Evolutionary conservation across 2,797 vertebrate genomes (phyloP), one percentile per base, ranked within the genome.

Genomic region (Scomberomorus guttatus): DNA sequence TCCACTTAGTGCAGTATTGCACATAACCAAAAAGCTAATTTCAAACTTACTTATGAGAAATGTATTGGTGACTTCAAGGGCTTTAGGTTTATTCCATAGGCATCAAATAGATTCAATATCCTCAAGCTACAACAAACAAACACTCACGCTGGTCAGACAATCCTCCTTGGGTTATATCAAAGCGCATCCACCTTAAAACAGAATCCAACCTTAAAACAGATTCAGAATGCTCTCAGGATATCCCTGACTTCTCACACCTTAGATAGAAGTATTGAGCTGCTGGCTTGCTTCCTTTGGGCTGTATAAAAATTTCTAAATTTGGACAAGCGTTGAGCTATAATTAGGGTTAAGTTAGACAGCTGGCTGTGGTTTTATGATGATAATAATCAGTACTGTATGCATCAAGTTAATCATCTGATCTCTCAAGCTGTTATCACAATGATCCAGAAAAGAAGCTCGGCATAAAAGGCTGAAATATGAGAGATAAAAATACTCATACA

Each of bases 251-350:
- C 32, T 85, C 55, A 51, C 17, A 57, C 39, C 57, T 64, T 13
- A n/a, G 52, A 72, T 48, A 14, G 20, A 64, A 69, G 17, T 72
- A 78, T 71, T 72, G 72, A 79, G 59, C 81, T 50, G 44, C 51
- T 29, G 39, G 56, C 59, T 58, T 27, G 3, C 39, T 81, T 74
- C 25, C 55, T 77, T 76, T 2, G 5, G 42, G 52, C 34, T 18
- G 0, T 13, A 51, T 3, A 81, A 54, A 79, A 32, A 39, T 14
- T 11, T 63, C 44, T 81, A 42, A 51, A 75, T 80, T 54, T 64
- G 56, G 39, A 73, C 11, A 34, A 55, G n/a, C 4, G 5, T 44
- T 55, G 34, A 63, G 39, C 27, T 37, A 11, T 25, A 75, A 32
- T 57, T 12, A 13, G 60, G 62, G 44, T 75, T 42, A 77, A 55